Conservation (phyloP, 1,140 invertebrate species). For the Drosophila pectinifera region DNA sequence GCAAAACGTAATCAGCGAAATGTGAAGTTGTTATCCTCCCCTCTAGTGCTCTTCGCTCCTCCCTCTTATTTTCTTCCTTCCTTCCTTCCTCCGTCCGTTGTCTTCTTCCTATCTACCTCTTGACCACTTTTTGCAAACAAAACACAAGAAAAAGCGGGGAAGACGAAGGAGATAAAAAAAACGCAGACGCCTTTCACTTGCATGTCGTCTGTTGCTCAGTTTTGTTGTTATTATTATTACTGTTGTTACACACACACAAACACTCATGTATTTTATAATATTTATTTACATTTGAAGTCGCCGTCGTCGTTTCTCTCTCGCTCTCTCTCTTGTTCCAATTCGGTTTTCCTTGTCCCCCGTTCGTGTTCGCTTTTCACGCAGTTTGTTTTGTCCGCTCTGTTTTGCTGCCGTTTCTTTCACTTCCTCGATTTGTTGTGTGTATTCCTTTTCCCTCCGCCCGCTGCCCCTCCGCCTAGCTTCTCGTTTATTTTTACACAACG, state of each 20-base stretch:
- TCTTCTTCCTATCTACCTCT: slow-evolving; percentile 9
- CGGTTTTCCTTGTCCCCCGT: slow-evolving; percentile 39
- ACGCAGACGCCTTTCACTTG: slow-evolving; percentile 61
- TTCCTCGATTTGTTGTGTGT: slow-evolving; percentile 61
- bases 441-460: slow-evolving; percentile 19
- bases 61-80: neutral
- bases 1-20: slow-evolving; percentile 33
- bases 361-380: slow-evolving; percentile 41
- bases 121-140: slow-evolving; percentile 33
- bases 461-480: slow-evolving; percentile 23
- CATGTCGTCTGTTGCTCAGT: slow-evolving; percentile 56
- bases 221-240: slow-evolving; percentile 43
- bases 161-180: slow-evolving; percentile 5
- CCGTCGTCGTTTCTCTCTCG: slow-evolving; percentile 47
- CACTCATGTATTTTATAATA: slow-evolving; percentile 64
- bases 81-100: neutral
- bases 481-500: slow-evolving; percentile 66
- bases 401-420: slow-evolving; percentile 34
- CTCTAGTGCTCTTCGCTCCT: neutral
- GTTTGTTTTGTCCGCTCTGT: slow-evolving; percentile 68
- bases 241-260: slow-evolving; percentile 30
- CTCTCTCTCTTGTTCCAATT: slow-evolving; percentile 42
- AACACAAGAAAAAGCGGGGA: slow-evolving; percentile 3
- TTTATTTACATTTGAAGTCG: slow-evolving; percentile 66
- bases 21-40: slow-evolving; percentile 21